These are phyloP conservation scores for Brenthis daphne DNA, from an alignment of 2,888 invertebrate species.

Conservation along the genomic window DNA sequence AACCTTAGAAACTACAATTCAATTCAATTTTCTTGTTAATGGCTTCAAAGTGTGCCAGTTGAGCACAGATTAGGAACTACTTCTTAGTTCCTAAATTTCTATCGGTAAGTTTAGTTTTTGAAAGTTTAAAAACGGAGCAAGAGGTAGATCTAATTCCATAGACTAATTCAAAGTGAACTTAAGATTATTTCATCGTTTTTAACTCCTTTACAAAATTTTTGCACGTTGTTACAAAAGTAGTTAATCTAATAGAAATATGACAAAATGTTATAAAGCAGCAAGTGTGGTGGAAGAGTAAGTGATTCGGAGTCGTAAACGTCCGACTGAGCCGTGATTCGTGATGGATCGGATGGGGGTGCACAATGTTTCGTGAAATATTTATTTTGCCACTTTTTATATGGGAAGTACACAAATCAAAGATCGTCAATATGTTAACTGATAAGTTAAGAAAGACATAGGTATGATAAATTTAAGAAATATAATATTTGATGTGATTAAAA, in stretches of 20 bases:
- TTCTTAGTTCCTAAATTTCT: too few species aligned
- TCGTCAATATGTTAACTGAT: conserved; percentile 14
- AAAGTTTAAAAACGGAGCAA: too few species aligned
- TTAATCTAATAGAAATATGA: conserved; percentile 26
- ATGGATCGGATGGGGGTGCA: conserved; percentile 62
- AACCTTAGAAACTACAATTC: too few species aligned
- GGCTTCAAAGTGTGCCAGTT: too few species aligned
- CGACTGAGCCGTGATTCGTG: conserved; percentile 60
- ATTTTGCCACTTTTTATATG: conserved; percentile 34
- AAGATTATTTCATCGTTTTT: too few species aligned
- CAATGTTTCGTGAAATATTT: conserved; percentile 40
- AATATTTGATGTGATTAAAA: too few species aligned
- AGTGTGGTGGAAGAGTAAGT: conserved; percentile 67
- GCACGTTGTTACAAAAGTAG: background rate
- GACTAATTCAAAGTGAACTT: too few species aligned
- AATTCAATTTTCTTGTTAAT: too few species aligned
- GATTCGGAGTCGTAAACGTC: conserved; percentile 73
- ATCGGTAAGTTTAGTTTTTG: too few species aligned
- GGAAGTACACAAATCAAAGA: conserved; percentile 22
- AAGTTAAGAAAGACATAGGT: background rate
- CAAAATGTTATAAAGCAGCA: conserved; percentile 24
- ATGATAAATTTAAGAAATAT: background rate
- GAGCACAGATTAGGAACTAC: too few species aligned
- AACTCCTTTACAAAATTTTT: background rate
- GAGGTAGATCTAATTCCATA: too few species aligned